Base-by-base conservation (phyloP, 2,113 vertebrate genomes). In the Oreochromis niloticus region DNA sequence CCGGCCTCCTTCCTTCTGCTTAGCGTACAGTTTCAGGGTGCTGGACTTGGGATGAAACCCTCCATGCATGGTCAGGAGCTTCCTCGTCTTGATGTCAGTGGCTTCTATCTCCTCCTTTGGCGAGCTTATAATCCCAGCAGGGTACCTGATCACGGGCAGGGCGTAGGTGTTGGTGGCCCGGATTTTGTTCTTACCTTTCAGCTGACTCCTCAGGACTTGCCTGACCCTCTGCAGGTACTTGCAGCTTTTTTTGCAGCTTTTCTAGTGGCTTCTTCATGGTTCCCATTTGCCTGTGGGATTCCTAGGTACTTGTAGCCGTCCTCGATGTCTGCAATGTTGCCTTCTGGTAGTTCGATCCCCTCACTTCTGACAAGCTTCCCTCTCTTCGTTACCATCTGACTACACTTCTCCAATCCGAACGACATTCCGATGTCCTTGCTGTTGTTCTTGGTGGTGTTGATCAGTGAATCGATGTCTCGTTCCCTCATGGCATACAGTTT, bases 251-350 rank as follows among this genome's bases (percentile, higher is more conserved):
- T 56, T 13, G 55, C 0, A 56, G 55, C 6, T 27, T 56, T 56
- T 27, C 11, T 4, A 27, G 22, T 27, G 22, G 55, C 22, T 13
- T 56, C 55, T 27, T 0, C 0, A 6, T 56, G 55, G 13, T 27
- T 7, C 11, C 22, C 11, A 56, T 24, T 56, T 56, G 11, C 22
- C 54, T 56, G 22, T 56, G 6, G 54, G 22, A 56, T 24, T 2
- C 11, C 11, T 2, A 56, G 54, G 0, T 56, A 4, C 2, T 11
- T 24, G 22, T 56, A 56, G 6, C 2, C 13, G 24, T 56, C 22
- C 54, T 56, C 6, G 1, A 56, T 24, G 1, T 56, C 22, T 56
- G 4, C 22, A 24, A 0, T 4, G 1, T 24, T 56, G 11, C 11
- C 22, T 56, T 56, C 22, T 56, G 54, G 54, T 56, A 24, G 54